A percentile compares a stretch with the other conserved stretches of the same genome.
These are phyloP conservation scores for Apamea monoglypha DNA, from an alignment of 2,888 invertebrate genomes.

Conservation along the genomic window DNA sequence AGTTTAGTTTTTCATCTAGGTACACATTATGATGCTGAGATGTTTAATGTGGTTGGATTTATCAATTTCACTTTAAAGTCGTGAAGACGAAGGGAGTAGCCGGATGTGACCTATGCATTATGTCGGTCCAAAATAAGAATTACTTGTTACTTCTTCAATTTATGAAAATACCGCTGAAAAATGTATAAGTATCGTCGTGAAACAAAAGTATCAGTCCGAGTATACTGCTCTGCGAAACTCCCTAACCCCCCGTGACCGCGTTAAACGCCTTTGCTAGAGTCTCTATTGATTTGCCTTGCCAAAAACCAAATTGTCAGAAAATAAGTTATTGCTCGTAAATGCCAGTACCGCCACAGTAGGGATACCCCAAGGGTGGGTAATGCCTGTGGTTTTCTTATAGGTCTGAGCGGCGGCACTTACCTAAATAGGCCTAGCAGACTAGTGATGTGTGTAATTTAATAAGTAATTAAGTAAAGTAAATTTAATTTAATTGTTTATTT, in stretches of 20 bases:
- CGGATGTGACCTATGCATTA: neutral
- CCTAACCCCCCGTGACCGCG: neutral
- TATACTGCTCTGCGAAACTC: constrained; percentile 1
- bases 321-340: neutral
- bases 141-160: neutral
- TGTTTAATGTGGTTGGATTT: neutral
- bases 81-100: neutral
- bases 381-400: neutral
- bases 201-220: neutral
- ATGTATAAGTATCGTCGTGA: neutral
- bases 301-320: neutral
- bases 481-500: constrained; percentile 19
- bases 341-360: neutral
- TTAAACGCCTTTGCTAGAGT: neutral
- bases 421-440: neutral
- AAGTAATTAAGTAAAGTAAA: no score
- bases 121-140: neutral
- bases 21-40: neutral
- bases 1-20: neutral
- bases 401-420: neutral
- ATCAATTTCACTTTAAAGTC: neutral
- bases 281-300: neutral
- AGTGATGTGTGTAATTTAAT: neutral
- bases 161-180: neutral
- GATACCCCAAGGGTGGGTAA: neutral